Evolutionary conservation across 2,113 vertebrate species (phyloP), one percentile per base, ranked within the genome.

Genomic region (Sapayoa aenigma): DNA sequence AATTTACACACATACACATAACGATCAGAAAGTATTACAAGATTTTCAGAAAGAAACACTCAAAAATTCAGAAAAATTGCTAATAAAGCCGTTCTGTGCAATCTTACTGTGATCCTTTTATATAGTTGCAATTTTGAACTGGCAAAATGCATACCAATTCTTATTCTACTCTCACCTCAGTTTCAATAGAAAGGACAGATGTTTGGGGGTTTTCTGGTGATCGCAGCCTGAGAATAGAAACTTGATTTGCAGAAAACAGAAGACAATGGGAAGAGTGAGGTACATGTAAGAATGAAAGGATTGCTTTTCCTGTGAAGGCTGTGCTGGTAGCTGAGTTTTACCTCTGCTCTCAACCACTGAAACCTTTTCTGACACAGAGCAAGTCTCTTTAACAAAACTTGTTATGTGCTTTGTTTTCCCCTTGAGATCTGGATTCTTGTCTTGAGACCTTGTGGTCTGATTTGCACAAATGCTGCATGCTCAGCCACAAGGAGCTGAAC

Each of bases 401-500:
- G 24, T 60, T 35, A 22, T 1, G 0, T 7, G 19, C 56, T 93
- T 87, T 63, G 39, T 71, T 94, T 93, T 85, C 31, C 13, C 21
- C 39, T 84, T 76, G 41, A 0, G 0, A 65, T 87, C 62, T 85
- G 49, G 3, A 24, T 56, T 78, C 44, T 63, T 79, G 52, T 82
- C 58, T 76, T 59, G 87, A 93, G 82, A 79, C 62, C 53, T 60
- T 35, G 18, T 83, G 67, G 13, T 65, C 67, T 85, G 49, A 56
- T 65, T 73, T 90, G 62, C 78, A 62, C 14, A 69, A 47, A 22
- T n/a, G 22, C 87, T 87, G 82, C 83, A 18, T 3, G 4, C 59
- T 85, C 20, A 66, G 58, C 53, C 58, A 12, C 22, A n/a, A 58
- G 58, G 30, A 89, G n/a, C 55, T 96, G 87, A 92, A 27, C n/a